Conservation (phyloP, 1,140 invertebrate genomes). For the Aradophagus sp. region DNA sequence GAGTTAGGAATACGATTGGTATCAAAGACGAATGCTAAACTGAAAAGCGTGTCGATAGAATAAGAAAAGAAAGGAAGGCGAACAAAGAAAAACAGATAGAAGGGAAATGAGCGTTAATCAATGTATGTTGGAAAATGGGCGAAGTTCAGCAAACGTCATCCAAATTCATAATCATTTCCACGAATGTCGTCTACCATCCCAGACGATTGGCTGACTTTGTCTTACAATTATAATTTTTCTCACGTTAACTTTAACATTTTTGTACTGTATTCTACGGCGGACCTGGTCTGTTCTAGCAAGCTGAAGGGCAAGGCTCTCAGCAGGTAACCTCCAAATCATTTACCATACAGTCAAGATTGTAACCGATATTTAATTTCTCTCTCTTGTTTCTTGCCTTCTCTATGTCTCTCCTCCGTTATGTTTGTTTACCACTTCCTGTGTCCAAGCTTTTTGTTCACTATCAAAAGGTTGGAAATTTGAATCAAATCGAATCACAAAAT, state of each 20-base stretch:
- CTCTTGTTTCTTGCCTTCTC: background rate
- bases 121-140: slow-evolving; percentile 28
- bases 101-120: slow-evolving; percentile 19
- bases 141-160: slow-evolving; percentile 15
- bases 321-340: slow-evolving; percentile 81
- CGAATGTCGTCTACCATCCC: slow-evolving; percentile 14
- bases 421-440: background rate
- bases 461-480: too few species aligned
- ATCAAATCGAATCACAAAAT: too few species aligned
- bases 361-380: background rate
- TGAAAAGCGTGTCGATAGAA: too few species aligned
- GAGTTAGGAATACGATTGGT: slow-evolving; percentile 1
- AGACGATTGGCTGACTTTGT: slow-evolving; percentile 61
- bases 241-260: slow-evolving; percentile 70
- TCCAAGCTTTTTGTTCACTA: too few species aligned
- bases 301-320: slow-evolving; percentile 85
- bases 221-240: too few species aligned
- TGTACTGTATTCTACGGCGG: slow-evolving; percentile 71
- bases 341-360: slow-evolving; percentile 44
- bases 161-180: slow-evolving; percentile 40
- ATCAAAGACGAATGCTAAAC: too few species aligned
- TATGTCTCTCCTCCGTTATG: background rate
- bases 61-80: too few species aligned
- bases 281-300: slow-evolving; percentile 83
- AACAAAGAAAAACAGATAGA: background rate